Conservation (phyloP, 2,113 vertebrate genomes). For the Caranx ignobilis region DNA sequence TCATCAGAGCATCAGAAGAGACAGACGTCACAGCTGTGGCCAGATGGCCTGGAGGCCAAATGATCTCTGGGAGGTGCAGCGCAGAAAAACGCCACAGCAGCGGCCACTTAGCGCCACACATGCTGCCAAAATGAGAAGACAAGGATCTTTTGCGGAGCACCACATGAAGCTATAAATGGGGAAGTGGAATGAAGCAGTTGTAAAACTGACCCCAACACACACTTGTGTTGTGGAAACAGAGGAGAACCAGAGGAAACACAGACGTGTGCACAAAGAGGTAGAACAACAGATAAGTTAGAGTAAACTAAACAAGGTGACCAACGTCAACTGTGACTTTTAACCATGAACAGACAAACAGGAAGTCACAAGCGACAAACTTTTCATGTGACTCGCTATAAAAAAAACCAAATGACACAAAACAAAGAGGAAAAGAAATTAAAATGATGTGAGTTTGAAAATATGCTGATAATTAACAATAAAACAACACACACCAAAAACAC, state of each 20-base stretch:
- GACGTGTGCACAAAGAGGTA: background rate
- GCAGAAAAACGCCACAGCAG: constrained; percentile 37
- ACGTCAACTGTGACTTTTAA: background rate
- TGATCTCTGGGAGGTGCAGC: constrained; percentile 37
- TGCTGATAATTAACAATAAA: background rate
- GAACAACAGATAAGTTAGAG: background rate
- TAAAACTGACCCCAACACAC: constrained; percentile 33
- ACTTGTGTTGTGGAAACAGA: constrained; percentile 37
- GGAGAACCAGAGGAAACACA: background rate
- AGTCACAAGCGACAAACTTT: too few species aligned
- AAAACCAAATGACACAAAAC: too few species aligned
- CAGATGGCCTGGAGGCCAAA: constrained; percentile 11
- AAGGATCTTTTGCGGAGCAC: constrained; percentile 31
- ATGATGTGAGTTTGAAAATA: too few species aligned
- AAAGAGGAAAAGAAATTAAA: too few species aligned
- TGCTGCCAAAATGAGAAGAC: constrained; percentile 51
- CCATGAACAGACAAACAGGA: background rate
- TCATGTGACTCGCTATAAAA: too few species aligned
- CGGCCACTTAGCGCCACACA: constrained; percentile 36
- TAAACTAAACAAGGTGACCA: background rate
- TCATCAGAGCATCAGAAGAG: background rate
- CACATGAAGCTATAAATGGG: constrained; percentile 56
- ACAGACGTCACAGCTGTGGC: background rate
- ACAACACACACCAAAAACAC: background rate
- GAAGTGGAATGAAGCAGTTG: constrained; percentile 49